Conservation (phyloP, 2,797 vertebrate genomes). For the Garrulus glandarius region DNA sequence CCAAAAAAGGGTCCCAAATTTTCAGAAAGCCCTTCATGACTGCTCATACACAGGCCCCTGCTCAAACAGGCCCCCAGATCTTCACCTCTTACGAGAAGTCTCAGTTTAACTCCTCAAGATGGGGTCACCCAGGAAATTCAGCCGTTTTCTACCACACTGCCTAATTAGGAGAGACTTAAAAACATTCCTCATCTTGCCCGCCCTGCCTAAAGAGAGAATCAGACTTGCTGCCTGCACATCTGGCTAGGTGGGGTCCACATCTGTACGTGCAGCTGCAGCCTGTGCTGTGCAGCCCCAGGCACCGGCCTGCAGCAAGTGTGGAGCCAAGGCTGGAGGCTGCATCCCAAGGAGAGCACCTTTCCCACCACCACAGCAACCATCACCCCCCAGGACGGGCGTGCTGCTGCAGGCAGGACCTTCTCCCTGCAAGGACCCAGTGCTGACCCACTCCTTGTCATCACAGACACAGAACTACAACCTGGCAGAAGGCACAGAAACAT, state of each 20-base stretch:
- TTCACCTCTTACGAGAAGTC: not conserved
- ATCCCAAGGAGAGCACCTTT: not conserved
- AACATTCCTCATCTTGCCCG: not conserved
- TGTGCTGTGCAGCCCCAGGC: not conserved
- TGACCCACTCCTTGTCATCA: not conserved
- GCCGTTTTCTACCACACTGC: not conserved
- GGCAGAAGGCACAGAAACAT: not conserved
- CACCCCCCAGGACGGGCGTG: not conserved
- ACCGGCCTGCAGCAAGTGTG: not conserved
- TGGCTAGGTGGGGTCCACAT: not conserved
- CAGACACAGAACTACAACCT: not conserved
- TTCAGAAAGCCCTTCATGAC: not conserved
- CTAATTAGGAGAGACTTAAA: not conserved
- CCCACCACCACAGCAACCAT: not conserved
- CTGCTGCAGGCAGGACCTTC: not conserved
- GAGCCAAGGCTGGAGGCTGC: not conserved
- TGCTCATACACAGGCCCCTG: no score
- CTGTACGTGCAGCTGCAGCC: not conserved
- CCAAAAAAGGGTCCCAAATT: not conserved
- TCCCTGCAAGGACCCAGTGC: not conserved
- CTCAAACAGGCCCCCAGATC: not conserved
- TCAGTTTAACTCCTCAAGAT: not conserved
- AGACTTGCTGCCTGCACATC: not conserved
- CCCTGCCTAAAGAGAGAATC: not conserved
- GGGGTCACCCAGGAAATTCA: not conserved